These are phyloP conservation scores for Leontopithecus rosalia DNA, from an alignment of 2,797 vertebrate species.

Conservation along the genomic window DNA sequence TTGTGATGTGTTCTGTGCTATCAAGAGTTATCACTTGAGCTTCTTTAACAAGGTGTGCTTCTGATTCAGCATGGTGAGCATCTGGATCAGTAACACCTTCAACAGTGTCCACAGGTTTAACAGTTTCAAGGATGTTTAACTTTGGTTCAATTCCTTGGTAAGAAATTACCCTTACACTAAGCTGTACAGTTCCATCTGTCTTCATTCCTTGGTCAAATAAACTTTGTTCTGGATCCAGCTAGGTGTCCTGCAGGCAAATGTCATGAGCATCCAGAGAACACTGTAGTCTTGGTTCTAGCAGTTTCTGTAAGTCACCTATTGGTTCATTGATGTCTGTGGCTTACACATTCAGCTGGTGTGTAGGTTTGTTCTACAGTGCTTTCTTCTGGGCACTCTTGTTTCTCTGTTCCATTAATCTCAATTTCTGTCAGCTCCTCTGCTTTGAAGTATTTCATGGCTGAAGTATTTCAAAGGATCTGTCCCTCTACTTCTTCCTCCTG, in stretches of 20 bases:
- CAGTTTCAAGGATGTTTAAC: conserved; percentile 98
- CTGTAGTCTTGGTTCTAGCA: conserved; percentile 96
- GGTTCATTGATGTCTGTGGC: conserved; percentile 99
- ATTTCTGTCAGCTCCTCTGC: conserved; percentile 99
- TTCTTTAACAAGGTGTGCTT: conserved; percentile 95
- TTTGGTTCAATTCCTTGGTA: conserved; percentile 97
- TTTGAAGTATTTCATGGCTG: conserved; percentile 96
- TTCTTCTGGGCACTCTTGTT: conserved; percentile 88
- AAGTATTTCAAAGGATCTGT: conserved; percentile 71
- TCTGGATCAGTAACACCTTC: conserved; percentile 99
- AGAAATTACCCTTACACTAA: conserved; percentile 97
- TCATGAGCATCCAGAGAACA: conserved; percentile 95
- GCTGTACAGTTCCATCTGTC: conserved; percentile 99
- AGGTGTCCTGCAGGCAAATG: conserved; percentile 97
- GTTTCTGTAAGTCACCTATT: conserved; percentile 96
- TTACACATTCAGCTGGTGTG: conserved; percentile 95
- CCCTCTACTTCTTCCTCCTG: conserved; percentile 74
- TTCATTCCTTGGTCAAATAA: conserved; percentile 99
- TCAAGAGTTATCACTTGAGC: conserved; percentile 97
- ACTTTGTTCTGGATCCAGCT: conserved; percentile 98
- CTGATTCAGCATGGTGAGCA: conserved; percentile 90
- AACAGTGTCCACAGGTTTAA: conserved; percentile 98
- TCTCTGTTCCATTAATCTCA: conserved; percentile 96
- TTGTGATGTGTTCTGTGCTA: conserved; percentile 89
- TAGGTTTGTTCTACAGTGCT: conserved; percentile 98